Conservation (phyloP, 2,797 vertebrate species). For the Xenops minutus region DNA sequence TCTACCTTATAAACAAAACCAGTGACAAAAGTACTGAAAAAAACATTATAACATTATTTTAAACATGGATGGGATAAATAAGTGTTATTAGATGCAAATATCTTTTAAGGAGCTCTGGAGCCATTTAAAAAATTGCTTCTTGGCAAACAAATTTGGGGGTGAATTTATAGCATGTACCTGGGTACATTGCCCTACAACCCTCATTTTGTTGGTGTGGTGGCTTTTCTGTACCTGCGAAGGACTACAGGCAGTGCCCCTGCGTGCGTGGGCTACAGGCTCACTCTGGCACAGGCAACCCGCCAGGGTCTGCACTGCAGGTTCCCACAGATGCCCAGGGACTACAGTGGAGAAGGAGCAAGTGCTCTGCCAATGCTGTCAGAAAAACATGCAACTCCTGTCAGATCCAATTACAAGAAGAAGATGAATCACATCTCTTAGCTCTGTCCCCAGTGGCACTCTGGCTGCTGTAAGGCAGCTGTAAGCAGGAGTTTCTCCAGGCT, state of each 20-base stretch:
- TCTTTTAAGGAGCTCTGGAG: neutral
- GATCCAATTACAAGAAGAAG: slow-evolving; percentile 27
- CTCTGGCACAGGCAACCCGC: fast-evolving
- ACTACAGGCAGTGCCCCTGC: too few species aligned
- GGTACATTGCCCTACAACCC: fast-evolving
- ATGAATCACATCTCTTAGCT: slow-evolving; percentile 37
- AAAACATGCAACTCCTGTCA: slow-evolving; percentile 24
- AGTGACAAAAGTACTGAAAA: neutral
- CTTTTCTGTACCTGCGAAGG: neutral
- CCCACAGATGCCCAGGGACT: neutral
- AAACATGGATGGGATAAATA: neutral
- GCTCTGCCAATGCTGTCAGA: neutral
- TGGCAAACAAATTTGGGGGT: neutral
- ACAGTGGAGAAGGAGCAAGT: neutral
- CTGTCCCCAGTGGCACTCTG: neutral
- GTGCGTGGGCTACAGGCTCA: too few species aligned
- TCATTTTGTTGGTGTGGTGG: neutral
- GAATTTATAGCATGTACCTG: neutral
- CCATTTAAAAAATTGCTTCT: neutral
- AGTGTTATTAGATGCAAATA: neutral
- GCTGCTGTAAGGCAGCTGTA: neutral
- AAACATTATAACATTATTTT: neutral
- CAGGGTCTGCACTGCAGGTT: neutral
- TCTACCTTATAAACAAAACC: neutral
- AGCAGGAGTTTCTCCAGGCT: neutral